phyloP scores from a whole-genome alignment of 1,140 invertebrate genomes.

The Tribolium castaneum region DNA sequence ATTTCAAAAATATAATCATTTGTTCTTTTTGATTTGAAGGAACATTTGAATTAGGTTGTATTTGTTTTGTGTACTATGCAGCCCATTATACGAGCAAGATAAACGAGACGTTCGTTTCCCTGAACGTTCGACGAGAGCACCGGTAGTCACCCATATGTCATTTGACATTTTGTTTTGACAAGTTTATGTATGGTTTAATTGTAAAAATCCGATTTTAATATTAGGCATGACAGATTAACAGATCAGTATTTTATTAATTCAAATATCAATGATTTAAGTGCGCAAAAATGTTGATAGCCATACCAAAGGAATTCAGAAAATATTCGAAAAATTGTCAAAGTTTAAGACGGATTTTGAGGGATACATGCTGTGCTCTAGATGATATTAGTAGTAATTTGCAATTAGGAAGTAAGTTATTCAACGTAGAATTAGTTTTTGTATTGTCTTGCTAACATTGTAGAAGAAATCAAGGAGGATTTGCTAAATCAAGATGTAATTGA shows the following conservation, averaged over 20 bases:
- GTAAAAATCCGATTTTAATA: slow-evolving; percentile 21
- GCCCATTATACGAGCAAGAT: neutral
- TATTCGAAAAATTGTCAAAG: slow-evolving; percentile 58
- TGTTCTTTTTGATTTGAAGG: no score
- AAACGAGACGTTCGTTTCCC: neutral
- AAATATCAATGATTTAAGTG: neutral
- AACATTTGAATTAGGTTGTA: no score
- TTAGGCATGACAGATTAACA: slow-evolving; percentile 42
- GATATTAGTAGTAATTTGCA: slow-evolving; percentile 74
- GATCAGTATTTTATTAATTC: slow-evolving; percentile 40
- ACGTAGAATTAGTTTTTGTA: slow-evolving; percentile 33
- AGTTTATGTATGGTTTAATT: slow-evolving; percentile 16
- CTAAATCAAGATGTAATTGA: slow-evolving; percentile 66
- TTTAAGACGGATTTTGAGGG: slow-evolving; percentile 69
- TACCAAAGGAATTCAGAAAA: slow-evolving; percentile 58
- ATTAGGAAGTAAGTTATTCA: slow-evolving; percentile 69
- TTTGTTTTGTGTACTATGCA: neutral
- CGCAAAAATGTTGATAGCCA: slow-evolving; percentile 48
- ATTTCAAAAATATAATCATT: no score
- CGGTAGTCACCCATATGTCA: neutral
- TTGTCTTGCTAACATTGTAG: slow-evolving; percentile 60
- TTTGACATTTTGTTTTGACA: slow-evolving; percentile 24
- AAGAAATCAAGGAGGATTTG: slow-evolving; percentile 66
- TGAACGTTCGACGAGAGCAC: neutral
- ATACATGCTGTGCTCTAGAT: slow-evolving; percentile 74